Evolutionary conservation across 2,888 invertebrate genomes (phyloP).

Genomic region (Artemia sinica): DNA sequence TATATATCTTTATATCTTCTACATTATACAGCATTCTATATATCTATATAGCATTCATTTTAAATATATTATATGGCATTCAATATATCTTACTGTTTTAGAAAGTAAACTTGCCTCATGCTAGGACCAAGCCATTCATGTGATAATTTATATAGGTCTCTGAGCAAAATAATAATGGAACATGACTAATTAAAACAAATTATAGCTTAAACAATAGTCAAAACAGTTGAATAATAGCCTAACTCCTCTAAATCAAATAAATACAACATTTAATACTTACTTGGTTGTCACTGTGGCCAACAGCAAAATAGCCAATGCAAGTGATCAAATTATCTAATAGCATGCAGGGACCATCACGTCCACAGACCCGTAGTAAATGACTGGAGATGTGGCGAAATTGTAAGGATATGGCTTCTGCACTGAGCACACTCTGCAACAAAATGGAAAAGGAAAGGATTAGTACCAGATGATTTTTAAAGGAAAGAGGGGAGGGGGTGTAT

Average conservation of each 20-base stretch:
- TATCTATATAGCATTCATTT: no score
- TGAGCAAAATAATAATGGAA: no score
- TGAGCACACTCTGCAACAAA: constrained; percentile 37
- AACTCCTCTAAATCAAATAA: not conserved
- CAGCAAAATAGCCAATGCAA: constrained; percentile 64
- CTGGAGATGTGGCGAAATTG: constrained; percentile 73
- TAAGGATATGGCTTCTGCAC: constrained; percentile 63
- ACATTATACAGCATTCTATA: no score
- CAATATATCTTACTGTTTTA: no score
- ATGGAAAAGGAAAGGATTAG: constrained; percentile 7
- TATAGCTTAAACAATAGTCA: not conserved
- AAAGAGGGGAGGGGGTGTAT: not conserved
- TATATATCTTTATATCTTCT: no score
- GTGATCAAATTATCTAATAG: constrained; percentile 58
- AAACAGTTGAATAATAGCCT: not conserved
- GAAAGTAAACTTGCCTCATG: no score
- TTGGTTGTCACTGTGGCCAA: constrained; percentile 59
- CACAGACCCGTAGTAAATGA: constrained; percentile 51
- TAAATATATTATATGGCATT: no score
- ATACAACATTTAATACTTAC: constrained; percentile 33
- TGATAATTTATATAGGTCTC: no score
- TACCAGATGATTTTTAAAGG: constrained; percentile 17
- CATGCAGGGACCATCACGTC: constrained; percentile 36
- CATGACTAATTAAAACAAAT: no score
- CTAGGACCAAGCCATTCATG: no score